Evolutionary conservation across 2,113 vertebrate species (phyloP).

Genomic region (Sitta europaea): DNA sequence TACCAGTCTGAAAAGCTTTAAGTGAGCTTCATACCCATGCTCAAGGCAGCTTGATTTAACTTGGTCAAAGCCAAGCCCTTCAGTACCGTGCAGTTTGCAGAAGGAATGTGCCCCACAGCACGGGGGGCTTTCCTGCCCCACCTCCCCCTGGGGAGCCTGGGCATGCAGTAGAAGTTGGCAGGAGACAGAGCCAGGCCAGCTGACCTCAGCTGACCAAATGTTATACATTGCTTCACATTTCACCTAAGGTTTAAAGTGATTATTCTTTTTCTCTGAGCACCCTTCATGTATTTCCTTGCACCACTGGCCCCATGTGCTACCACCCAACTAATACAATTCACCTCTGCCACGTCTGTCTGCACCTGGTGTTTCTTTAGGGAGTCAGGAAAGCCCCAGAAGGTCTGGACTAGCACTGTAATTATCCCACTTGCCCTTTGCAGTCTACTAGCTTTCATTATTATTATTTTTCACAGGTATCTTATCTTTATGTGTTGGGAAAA

Average conservation of each 20-base stretch:
- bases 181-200: not conserved
- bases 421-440: not conserved
- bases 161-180: not conserved
- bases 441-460: not conserved
- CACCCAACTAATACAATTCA: not conserved
- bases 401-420: not conserved
- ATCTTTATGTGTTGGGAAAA: not conserved
- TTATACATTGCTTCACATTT: not conserved
- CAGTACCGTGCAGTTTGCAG: not conserved
- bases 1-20: not conserved
- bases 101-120: not conserved
- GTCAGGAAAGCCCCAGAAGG: not conserved
- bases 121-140: not conserved
- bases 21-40: not conserved
- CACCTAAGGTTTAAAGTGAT: not conserved
- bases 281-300: not conserved
- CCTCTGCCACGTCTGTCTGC: not conserved
- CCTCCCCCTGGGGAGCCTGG: not conserved
- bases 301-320: not conserved
- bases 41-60: not conserved
- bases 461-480: not conserved
- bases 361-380: not conserved
- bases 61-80: not conserved
- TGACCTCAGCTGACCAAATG: not conserved
- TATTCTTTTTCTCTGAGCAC: not conserved